A percentile compares a stretch with the other conserved stretches of the same genome.
Conservation (phyloP, 1,140 invertebrate species). For the Diploscapter pachys region DNA sequence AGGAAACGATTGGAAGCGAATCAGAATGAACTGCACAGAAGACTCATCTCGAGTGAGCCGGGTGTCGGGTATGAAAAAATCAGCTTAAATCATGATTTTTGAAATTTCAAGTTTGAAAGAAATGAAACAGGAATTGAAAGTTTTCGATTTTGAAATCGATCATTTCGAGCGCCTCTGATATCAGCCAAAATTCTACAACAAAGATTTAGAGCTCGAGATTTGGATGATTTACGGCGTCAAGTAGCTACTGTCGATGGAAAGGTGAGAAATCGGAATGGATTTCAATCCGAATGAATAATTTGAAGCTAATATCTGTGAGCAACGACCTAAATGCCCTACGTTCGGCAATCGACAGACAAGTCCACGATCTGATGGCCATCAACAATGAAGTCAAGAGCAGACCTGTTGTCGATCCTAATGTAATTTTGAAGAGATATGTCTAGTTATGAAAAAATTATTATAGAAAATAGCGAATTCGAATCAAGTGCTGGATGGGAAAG, state of each 20-base stretch:
- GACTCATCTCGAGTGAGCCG: background rate
- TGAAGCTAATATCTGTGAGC: constrained; percentile 25
- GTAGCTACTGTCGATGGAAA: constrained; percentile 42
- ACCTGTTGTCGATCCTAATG: constrained; percentile 45
- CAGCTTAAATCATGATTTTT: no score
- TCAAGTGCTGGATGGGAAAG: constrained; percentile 46
- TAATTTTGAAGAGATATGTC: constrained; percentile 17
- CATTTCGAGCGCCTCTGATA: no score
- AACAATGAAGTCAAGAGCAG: constrained; percentile 51
- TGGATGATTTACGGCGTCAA: constrained; percentile 45
- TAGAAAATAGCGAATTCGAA: constrained; percentile 45
- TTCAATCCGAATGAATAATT: no score
- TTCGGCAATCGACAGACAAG: constrained; percentile 42
- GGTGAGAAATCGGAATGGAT: background rate
- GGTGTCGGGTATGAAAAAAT: no score
- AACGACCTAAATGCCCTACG: constrained; percentile 44
- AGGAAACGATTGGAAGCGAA: constrained; percentile 46
- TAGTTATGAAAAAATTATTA: background rate
- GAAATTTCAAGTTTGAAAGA: no score
- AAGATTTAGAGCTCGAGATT: constrained; percentile 38
- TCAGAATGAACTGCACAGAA: constrained; percentile 41
- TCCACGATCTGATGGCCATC: constrained; percentile 42
- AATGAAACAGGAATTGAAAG: no score
- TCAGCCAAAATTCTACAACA: background rate
- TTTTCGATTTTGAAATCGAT: no score